Base-by-base conservation (phyloP, 2,888 invertebrate species). In the Pasiphila rectangulata region DNA sequence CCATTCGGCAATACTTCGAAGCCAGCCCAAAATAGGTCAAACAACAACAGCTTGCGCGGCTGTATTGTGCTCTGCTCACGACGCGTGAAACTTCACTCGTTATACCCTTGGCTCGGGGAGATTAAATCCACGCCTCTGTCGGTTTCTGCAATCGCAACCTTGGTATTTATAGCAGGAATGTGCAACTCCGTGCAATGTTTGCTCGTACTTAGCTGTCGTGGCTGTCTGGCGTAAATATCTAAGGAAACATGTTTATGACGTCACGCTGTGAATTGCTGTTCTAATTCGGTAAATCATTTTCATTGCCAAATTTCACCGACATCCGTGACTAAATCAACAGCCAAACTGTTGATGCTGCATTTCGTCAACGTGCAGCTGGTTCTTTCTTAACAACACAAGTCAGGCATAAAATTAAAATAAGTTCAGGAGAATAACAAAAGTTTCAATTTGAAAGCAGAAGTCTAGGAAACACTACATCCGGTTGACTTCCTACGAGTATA, bases 91-190 rank as follows among this genome's bases (percentile, higher is more conserved):
- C 56, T 51, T 55, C 50, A 52, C 61, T 55, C 34, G 57, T 62
- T 56, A 59, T 69, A 66, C 61, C 75, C 79, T 77, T 78, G 76
- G 70, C 69, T 69, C 43, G 56, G 48, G 59, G 46, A 73, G 76
- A 75, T 75, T 72, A 64, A 61, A 61, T 70, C 70, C 67, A 60
- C 57, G 54, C 57, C 54, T 51, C 40, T 36, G 46, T 46, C 44
- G 45, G 43, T 59, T 69, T 58, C 57, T 57, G 72, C 64, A 73
- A 71, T 46, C 20, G 47, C 41, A 59, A 60, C 74, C 72, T 74
- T 71, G 70, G 49, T 54, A 57, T 59, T 57, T 59, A 37, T 45
- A 47, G 48, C 16, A 42, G 24, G n/a, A 29, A 29, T 44, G 43
- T 36, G 24, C 41, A 38, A 32, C 50, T 55, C 48, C 48, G 34